phyloP scores from a whole-genome alignment of 2,888 invertebrate genomes.

The Polydesmus complanatus region DNA sequence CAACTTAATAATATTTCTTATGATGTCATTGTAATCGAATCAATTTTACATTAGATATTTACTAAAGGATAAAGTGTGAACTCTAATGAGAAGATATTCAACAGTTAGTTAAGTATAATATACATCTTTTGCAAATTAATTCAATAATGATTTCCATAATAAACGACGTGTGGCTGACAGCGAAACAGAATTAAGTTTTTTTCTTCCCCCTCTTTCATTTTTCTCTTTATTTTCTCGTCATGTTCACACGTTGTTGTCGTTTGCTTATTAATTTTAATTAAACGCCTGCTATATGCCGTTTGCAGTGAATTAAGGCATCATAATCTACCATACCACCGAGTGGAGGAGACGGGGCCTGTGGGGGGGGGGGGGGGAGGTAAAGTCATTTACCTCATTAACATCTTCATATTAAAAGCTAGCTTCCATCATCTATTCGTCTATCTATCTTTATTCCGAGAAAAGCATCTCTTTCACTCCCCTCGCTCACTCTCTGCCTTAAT shows the following conservation, averaged over 20 bases:
- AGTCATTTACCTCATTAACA: too few species aligned
- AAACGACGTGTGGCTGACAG: neutral
- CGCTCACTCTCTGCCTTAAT: too few species aligned
- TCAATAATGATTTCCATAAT: neutral
- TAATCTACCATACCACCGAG: neutral
- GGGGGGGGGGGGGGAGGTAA: neutral
- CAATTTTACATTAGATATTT: too few species aligned
- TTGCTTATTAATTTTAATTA: neutral
- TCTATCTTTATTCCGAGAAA: too few species aligned
- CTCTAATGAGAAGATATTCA: too few species aligned
- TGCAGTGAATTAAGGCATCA: neutral
- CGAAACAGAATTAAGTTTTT: neutral
- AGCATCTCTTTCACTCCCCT: too few species aligned
- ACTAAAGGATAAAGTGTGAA: too few species aligned
- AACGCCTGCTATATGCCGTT: neutral
- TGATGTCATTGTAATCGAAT: too few species aligned
- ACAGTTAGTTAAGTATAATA: too few species aligned
- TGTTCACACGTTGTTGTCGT: neutral
- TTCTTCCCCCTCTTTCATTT: neutral
- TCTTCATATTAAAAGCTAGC: too few species aligned
- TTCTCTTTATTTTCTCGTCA: neutral
- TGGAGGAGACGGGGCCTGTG: neutral
- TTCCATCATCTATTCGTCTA: too few species aligned
- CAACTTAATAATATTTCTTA: too few species aligned
- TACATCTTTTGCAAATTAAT: neutral